These are phyloP conservation scores for Drosophila heteroneura DNA, from an alignment of 2,888 invertebrate genomes.

Conservation along the genomic window DNA sequence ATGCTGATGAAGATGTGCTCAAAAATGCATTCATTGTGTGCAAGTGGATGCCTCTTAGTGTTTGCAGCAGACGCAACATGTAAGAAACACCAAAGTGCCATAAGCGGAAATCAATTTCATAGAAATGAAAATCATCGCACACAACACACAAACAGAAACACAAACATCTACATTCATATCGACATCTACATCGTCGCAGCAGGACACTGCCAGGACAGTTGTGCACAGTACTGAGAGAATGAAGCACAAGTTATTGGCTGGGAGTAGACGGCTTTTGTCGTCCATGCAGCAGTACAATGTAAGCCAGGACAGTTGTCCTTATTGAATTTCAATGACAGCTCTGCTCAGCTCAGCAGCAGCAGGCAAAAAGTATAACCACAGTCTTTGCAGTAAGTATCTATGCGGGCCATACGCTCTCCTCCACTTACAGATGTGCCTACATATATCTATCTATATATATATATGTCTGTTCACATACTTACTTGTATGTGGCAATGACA, in stretches of 20 bases:
- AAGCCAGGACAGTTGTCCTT: constrained; percentile 65
- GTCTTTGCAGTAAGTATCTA: constrained; percentile 31
- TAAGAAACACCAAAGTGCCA: constrained; percentile 76
- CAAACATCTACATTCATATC: constrained; percentile 14
- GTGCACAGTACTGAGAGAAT: constrained; percentile 43
- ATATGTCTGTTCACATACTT: not conserved
- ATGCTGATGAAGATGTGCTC: constrained; percentile 9
- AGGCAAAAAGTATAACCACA: constrained; percentile 35
- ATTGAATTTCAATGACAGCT: constrained; percentile 76
- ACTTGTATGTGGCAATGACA: constrained; percentile 57
- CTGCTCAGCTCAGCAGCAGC: constrained; percentile 11
- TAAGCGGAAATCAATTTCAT: constrained; percentile 79
- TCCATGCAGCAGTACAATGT: constrained; percentile 52
- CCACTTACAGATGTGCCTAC: constrained; percentile 30
- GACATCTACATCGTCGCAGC: constrained; percentile 7
- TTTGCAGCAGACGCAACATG: constrained; percentile 49
- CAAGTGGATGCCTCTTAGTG: constrained; percentile 4
- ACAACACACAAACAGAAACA: constrained; percentile 16
- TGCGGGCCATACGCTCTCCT: constrained; percentile 40
- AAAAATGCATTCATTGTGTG: constrained; percentile 14
- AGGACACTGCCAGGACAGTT: constrained; percentile 36
- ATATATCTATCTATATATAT: not conserved
- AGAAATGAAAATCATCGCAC: constrained; percentile 63
- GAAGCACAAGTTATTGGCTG: constrained; percentile 69
- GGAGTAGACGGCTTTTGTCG: constrained; percentile 58